Conservation (phyloP, 2,888 invertebrate species). For the Cryptocephalus primarius region DNA sequence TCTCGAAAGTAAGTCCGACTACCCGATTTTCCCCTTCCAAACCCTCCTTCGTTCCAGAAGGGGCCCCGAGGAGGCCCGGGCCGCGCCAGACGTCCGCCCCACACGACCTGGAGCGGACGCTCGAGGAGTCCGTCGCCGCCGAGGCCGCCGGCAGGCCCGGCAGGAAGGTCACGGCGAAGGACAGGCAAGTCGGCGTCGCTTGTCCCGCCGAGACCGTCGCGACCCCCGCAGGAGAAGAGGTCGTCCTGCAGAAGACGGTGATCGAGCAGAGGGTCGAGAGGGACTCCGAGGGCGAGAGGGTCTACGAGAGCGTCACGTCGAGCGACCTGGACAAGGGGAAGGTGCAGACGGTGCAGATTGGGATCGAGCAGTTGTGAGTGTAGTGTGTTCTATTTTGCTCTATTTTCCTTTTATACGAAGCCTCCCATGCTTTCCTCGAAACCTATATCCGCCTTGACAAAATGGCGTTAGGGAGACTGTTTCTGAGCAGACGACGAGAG, state of each 20-base stretch:
- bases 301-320: constrained; percentile 17
- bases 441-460: no score
- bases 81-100: no score
- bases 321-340: constrained; percentile 18
- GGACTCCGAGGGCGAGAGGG: constrained; percentile 19
- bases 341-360: constrained; percentile 18
- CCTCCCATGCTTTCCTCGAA: no score
- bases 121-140: background rate
- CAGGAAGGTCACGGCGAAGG: constrained; percentile 10
- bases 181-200: constrained; percentile 3
- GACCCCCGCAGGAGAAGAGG: constrained; percentile 21
- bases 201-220: constrained; percentile 11
- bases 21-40: no score
- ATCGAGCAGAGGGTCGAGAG: constrained; percentile 24
- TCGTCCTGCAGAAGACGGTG: constrained; percentile 21
- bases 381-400: background rate
- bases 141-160: constrained; percentile 4
- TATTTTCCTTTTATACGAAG: no score
- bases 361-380: constrained; percentile 23
- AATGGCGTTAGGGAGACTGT: background rate
- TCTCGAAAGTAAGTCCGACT: no score
- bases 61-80: no score
- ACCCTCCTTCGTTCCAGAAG: no score
- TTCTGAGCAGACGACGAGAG: no score
- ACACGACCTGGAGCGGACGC: background rate